Percentiles rank a stretch among this genome's conserved stretches.
phyloP scores from a whole-genome alignment of 1,140 invertebrate species.

The Zaprionus inermis region DNA sequence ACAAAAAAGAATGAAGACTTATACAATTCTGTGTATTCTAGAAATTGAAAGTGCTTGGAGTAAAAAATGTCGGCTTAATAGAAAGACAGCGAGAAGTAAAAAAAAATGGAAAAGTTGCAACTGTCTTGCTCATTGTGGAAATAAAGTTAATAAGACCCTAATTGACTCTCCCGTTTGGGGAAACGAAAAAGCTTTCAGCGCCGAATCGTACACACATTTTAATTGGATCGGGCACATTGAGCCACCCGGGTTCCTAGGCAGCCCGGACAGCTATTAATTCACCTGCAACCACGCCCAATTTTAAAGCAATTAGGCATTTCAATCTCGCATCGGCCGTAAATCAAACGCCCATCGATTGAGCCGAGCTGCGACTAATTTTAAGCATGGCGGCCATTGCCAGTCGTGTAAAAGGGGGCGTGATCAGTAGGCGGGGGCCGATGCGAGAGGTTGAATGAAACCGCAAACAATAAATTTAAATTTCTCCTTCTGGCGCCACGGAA shows the following conservation, averaged over 20 bases:
- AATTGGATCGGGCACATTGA: slow-evolving; percentile 56
- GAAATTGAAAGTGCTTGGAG: too few relatives aligned
- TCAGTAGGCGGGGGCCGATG: slow-evolving; percentile 7
- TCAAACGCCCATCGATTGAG: slow-evolving; percentile 76
- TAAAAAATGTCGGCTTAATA: background rate
- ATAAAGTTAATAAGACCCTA: slow-evolving; percentile 25
- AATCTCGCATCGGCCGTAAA: slow-evolving; percentile 66
- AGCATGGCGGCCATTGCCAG: slow-evolving; percentile 40
- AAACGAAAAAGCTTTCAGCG: slow-evolving; percentile 6
- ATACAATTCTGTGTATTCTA: background rate
- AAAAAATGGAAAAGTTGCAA: background rate
- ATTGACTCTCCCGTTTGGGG: slow-evolving; percentile 35
- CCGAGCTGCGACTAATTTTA: slow-evolving; percentile 68
- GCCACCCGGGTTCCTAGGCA: slow-evolving; percentile 25
- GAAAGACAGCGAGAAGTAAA: background rate
- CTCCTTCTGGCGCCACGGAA: slow-evolving; percentile 50
- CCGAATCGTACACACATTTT: slow-evolving; percentile 13
- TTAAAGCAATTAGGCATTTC: slow-evolving; percentile 76
- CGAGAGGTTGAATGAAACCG: slow-evolving; percentile 62
- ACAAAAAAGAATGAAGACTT: background rate
- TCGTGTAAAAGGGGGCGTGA: slow-evolving; percentile 2
- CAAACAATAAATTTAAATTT: slow-evolving; percentile 83
- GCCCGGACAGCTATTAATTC: slow-evolving; percentile 60
- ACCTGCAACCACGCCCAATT: slow-evolving; percentile 58
- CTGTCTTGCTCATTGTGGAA: slow-evolving; percentile 4